Evolutionary conservation across 1,140 invertebrate species (phyloP), one percentile per base, ranked within the genome.

Genomic region (Drosophila arizonae): DNA sequence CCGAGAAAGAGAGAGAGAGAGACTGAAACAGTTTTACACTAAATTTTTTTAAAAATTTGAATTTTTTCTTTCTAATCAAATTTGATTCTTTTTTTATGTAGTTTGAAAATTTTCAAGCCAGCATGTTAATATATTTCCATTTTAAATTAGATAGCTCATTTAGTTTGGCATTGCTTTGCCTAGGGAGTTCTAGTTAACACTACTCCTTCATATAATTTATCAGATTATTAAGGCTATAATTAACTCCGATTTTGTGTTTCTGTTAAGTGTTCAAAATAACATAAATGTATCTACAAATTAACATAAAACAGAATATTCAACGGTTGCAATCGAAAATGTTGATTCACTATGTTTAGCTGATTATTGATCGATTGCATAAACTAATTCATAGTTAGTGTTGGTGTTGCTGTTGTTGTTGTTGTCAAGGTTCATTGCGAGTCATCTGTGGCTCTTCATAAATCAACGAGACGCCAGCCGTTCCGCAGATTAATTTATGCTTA

Each of bases 391-490:
- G 36, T 61, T 30, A 6, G 4, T 30, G 28, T 30, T 30, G 4
- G 0, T 30, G 28, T 30, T 57, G 41, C 4, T 45, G 6, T 45
- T 50, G 36, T 56, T 50, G 56, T 66, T 57, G 33, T 67, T 60
- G 68, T 64, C 82, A 85, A 85, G 81, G 81, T 56, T 78, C 51
- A 75, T 41, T 75, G 60, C 63, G 65, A 9, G 41, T 51, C 30
- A 30, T 51, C 30, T 43, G 6, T n/a, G 39, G 45, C 39, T 60
- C 39, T 46, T 30, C 30, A 56, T 50, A 52, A 60, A 72, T 75
- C 71, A 79, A 68, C 69, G 39, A 63, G 11, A 13, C 48, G 4
- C 39, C 48, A 26, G 46, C 51, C 72, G 79, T 80, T 79, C 54
- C 46, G 26, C 15, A 52, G 51, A 75, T 73, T 64, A 73, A 73